A percentile compares a stretch with the other conserved stretches of the same genome.
These are phyloP conservation scores for Steinernema hermaphroditum DNA, from an alignment of 2,888 invertebrate species.

Conservation along the genomic window DNA sequence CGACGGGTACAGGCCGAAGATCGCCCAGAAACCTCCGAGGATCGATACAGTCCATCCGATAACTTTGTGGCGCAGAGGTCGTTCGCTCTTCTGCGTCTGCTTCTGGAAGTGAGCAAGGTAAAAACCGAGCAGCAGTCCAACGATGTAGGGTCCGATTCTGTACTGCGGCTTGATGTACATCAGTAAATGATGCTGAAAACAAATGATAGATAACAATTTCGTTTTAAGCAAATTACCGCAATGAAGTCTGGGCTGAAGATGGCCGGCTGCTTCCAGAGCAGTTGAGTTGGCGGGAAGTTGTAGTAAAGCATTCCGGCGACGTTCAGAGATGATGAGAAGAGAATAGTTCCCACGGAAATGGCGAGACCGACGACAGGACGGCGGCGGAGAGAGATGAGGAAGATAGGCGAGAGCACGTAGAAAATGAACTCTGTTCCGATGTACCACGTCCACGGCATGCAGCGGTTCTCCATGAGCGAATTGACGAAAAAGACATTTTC, in stretches of 20 bases:
- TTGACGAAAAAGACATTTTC: conserved; percentile 52
- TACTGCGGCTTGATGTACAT: conserved; percentile 65
- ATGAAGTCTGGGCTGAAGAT: conserved; percentile 65
- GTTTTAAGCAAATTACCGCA: conserved; percentile 36
- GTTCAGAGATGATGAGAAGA: conserved; percentile 54
- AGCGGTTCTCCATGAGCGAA: conserved; percentile 57
- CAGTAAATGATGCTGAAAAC: conserved; percentile 60
- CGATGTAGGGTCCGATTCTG: conserved; percentile 58
- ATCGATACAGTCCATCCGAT: conserved; percentile 54
- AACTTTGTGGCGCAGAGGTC: conserved; percentile 39
- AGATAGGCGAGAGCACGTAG: conserved; percentile 65
- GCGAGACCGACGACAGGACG: conserved; percentile 53
- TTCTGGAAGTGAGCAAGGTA: conserved; percentile 52
- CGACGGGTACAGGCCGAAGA: conserved; percentile 64
- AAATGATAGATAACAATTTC: background rate
- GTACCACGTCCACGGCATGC: conserved; percentile 67
- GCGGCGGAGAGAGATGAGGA: conserved; percentile 57
- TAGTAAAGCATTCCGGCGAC: conserved; percentile 54
- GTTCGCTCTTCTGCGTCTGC: conserved; percentile 38
- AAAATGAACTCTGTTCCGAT: conserved; percentile 66
- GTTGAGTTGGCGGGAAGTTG: conserved; percentile 65
- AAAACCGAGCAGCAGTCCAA: conserved; percentile 64
- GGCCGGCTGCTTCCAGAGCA: conserved; percentile 65
- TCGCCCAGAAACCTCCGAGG: conserved; percentile 54
- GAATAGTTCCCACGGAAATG: conserved; percentile 47